Evolutionary conservation across 2,888 invertebrate genomes (phyloP).

Genomic region (Ennomos erosarius): DNA sequence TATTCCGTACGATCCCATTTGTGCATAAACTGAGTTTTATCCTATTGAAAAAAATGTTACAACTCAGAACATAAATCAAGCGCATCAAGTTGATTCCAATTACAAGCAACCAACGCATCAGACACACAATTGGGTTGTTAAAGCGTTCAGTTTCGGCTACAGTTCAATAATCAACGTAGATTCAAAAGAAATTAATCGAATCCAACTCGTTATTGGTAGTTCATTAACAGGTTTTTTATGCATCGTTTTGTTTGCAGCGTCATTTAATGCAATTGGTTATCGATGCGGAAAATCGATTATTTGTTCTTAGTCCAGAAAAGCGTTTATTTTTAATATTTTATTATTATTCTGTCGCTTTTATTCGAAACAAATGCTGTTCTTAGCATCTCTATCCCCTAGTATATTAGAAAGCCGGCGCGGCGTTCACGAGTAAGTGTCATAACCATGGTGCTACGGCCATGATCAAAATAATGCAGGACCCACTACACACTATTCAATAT

Average conservation of each 20-base stretch:
- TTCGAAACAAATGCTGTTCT: too few relatives aligned
- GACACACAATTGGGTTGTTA: conserved; percentile 26
- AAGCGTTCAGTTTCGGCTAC: conserved; percentile 26
- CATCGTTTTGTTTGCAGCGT: conserved; percentile 31
- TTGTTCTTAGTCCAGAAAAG: too few relatives aligned
- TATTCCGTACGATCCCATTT: too few relatives aligned
- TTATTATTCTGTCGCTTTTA: too few relatives aligned
- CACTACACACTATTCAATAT: too few relatives aligned
- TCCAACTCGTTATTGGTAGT: conserved; percentile 38
- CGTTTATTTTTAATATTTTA: not conserved
- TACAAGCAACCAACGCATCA: conserved; percentile 19
- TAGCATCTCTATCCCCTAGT: too few relatives aligned
- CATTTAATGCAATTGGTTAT: conserved; percentile 31
- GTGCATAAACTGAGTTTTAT: too few relatives aligned
- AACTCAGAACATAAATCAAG: conserved; percentile 12
- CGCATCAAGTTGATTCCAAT: conserved; percentile 29
- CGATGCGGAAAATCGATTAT: conserved; percentile 16
- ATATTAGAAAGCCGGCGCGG: too few relatives aligned
- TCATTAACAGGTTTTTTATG: conserved; percentile 41
- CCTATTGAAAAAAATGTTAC: not conserved
- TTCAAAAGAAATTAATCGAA: conserved; percentile 40
- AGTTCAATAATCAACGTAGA: conserved; percentile 38
- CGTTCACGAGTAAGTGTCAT: too few relatives aligned
- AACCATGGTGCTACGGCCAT: too few relatives aligned
- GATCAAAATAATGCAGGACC: too few relatives aligned